Conservation (phyloP, 2,888 invertebrate genomes). For the Platycnemis pennipes region DNA sequence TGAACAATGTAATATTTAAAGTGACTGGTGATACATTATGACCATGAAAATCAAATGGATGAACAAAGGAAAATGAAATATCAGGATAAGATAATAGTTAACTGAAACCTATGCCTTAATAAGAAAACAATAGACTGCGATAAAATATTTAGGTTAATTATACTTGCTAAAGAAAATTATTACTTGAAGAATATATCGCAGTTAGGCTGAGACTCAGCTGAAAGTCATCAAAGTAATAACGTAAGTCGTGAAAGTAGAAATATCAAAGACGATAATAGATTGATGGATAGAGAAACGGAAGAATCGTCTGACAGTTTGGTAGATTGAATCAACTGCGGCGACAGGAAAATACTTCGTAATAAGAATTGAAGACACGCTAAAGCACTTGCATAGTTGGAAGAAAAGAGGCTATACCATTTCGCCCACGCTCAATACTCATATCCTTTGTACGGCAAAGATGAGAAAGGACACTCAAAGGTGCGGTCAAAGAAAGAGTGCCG, state of each 20-base stretch:
- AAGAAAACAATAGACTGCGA: too few species aligned
- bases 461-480: background rate
- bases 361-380: background rate
- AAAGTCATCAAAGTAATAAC: background rate
- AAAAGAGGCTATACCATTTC: background rate
- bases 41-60: too few species aligned
- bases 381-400: background rate
- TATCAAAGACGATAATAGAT: background rate
- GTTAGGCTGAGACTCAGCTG: background rate
- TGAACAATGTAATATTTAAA: too few species aligned
- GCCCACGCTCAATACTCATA: background rate
- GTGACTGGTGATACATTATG: too few species aligned
- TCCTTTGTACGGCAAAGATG: background rate
- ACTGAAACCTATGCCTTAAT: too few species aligned
- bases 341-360: background rate
- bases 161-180: too few species aligned
- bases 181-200: background rate
- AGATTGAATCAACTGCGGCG: background rate
- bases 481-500: background rate
- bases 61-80: too few species aligned
- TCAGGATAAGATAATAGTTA: too few species aligned
- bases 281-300: background rate
- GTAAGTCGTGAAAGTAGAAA: background rate
- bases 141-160: too few species aligned
- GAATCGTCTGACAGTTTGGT: background rate